Conservation (phyloP, 2,888 invertebrate species). For the Vanessa cardui region DNA sequence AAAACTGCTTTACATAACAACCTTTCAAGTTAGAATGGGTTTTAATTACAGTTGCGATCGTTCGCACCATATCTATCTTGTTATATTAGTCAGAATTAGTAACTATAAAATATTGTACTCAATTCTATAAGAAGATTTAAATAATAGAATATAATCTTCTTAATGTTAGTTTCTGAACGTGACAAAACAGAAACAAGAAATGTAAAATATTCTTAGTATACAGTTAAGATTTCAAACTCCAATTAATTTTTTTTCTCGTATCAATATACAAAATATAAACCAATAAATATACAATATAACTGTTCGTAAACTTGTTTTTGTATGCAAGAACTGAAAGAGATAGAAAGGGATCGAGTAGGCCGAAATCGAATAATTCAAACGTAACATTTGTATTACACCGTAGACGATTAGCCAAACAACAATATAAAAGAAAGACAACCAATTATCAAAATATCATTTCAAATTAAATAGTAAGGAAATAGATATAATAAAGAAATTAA, state of each 20-base stretch:
- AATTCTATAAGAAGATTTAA: no score
- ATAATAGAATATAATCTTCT: no score
- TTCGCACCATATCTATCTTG: background rate
- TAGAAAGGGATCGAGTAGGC: slow-evolving; percentile 25
- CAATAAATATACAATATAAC: slow-evolving; percentile 2
- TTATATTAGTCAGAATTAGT: background rate
- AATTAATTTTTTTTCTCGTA: no score
- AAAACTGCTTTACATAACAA: slow-evolving; percentile 37
- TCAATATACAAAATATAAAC: background rate
- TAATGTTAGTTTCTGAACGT: no score
- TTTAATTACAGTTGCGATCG: slow-evolving; percentile 3
- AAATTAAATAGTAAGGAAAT: slow-evolving; percentile 47
- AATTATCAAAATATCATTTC: slow-evolving; percentile 45
- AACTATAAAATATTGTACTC: no score
- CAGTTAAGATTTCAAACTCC: no score
- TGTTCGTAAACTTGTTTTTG: slow-evolving; percentile 7
- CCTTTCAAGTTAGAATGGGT: slow-evolving; percentile 10
- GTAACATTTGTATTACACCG: slow-evolving; percentile 32
- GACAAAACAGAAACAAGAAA: no score
- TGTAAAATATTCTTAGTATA: no score
- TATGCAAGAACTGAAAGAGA: slow-evolving; percentile 5
- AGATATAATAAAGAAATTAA: slow-evolving; percentile 70
- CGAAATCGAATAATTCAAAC: slow-evolving; percentile 36
- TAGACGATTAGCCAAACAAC: slow-evolving; percentile 40
- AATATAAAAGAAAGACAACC: slow-evolving; percentile 42